Conservation (phyloP, 2,888 invertebrate species). For the Cryptops parisi region DNA sequence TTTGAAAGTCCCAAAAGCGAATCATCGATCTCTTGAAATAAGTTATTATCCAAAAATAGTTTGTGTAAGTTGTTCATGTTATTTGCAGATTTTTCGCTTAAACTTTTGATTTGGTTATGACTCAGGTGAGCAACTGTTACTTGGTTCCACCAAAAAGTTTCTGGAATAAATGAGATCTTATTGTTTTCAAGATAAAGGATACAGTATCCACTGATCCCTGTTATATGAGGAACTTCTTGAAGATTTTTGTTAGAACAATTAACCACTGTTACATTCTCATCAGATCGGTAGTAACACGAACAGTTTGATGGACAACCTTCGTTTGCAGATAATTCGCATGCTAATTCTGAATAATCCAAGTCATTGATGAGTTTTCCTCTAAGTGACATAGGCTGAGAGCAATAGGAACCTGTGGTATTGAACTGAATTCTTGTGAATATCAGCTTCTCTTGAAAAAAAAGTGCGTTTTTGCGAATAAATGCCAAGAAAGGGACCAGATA, state of each 20-base stretch:
- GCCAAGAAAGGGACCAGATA: too few species aligned
- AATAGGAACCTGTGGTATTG: not conserved
- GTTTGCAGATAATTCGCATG: not conserved
- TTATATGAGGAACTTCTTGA: not conserved
- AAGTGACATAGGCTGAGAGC: not conserved
- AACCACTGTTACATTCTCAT: not conserved
- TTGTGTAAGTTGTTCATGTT: too few species aligned
- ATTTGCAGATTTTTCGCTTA: too few species aligned
- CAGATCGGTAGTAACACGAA: not conserved
- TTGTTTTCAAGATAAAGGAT: not conserved
- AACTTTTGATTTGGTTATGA: too few species aligned
- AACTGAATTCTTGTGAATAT: too few species aligned
- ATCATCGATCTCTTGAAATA: too few species aligned
- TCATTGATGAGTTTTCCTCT: not conserved
- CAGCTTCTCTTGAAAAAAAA: too few species aligned
- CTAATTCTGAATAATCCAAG: not conserved
- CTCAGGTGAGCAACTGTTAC: too few species aligned
- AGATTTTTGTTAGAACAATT: not conserved
- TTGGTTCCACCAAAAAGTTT: too few species aligned
- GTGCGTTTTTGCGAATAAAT: too few species aligned
- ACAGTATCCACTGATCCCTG: not conserved
- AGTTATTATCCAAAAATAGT: too few species aligned
- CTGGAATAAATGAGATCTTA: not conserved
- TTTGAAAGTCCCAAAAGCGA: too few species aligned
- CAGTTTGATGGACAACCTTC: not conserved